phyloP scores from a whole-genome alignment of 2,113 vertebrate species.

The Lagopus leucura region DNA sequence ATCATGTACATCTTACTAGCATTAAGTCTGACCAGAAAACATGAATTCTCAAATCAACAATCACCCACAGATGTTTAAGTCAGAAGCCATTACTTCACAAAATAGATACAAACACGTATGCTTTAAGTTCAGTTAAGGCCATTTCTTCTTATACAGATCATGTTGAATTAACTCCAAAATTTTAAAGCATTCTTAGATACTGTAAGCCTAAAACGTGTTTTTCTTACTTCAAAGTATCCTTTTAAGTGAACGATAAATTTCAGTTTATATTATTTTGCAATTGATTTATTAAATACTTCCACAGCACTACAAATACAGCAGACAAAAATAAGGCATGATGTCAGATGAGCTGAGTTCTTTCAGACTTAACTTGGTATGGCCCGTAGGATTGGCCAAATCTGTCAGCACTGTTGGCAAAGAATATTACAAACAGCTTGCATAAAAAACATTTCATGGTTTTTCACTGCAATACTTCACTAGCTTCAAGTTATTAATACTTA shows the following conservation, averaged over 20 bases:
- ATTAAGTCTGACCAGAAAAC: background rate
- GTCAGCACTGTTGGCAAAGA: background rate
- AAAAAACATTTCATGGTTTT: background rate
- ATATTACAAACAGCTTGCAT: background rate
- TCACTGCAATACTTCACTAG: background rate
- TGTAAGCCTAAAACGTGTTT: fast-evolving
- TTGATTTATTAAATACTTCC: background rate
- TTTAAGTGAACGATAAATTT: background rate
- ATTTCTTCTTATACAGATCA: background rate
- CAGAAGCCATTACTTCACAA: background rate
- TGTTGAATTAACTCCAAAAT: background rate
- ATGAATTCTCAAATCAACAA: background rate
- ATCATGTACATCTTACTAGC: background rate
- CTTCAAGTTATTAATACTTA: background rate
- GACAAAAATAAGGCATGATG: background rate
- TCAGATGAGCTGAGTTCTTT: background rate
- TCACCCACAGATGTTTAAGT: background rate
- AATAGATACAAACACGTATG: background rate
- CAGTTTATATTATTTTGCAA: background rate
- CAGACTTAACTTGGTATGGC: background rate
- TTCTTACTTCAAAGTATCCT: background rate
- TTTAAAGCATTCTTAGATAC: background rate
- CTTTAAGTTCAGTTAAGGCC: background rate
- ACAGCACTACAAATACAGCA: background rate
- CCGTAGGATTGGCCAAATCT: background rate